Percentiles rank a stretch among this genome's conserved stretches.
Evolutionary conservation across 2,113 vertebrate species (phyloP).

Genomic region (Petromus typicus): DNA sequence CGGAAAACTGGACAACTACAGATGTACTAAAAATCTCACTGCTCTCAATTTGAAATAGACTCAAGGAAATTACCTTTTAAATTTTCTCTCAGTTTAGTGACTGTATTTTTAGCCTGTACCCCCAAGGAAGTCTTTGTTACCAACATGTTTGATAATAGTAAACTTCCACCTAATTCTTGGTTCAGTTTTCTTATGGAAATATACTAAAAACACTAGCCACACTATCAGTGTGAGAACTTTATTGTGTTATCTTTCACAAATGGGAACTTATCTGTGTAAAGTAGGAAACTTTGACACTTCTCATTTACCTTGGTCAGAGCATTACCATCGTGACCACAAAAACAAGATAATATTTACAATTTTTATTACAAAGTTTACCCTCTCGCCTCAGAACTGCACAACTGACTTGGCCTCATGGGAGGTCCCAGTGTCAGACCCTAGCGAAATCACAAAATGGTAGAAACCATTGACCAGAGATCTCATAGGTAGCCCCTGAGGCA

Average conservation of each 20-base stretch:
- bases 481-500: accelerated
- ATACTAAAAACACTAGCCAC: background rate
- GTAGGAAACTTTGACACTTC: background rate
- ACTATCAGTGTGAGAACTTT: background rate
- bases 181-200: background rate
- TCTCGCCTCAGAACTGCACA: too few relatives aligned
- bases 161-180: background rate
- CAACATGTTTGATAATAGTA: background rate
- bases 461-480: background rate
- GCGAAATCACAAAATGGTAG: background rate
- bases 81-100: background rate
- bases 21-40: background rate
- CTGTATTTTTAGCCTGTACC: background rate
- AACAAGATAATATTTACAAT: background rate
- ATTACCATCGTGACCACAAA: background rate
- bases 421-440: background rate
- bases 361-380: background rate
- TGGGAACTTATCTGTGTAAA: background rate
- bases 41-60: background rate
- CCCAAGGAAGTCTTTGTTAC: background rate
- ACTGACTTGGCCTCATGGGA: accelerated
- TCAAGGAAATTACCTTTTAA: background rate
- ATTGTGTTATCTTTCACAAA: background rate
- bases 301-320: background rate
- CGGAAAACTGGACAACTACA: background rate